These are phyloP conservation scores for Conopomorpha cramerella DNA, from an alignment of 1,140 invertebrate species.

Conservation along the genomic window DNA sequence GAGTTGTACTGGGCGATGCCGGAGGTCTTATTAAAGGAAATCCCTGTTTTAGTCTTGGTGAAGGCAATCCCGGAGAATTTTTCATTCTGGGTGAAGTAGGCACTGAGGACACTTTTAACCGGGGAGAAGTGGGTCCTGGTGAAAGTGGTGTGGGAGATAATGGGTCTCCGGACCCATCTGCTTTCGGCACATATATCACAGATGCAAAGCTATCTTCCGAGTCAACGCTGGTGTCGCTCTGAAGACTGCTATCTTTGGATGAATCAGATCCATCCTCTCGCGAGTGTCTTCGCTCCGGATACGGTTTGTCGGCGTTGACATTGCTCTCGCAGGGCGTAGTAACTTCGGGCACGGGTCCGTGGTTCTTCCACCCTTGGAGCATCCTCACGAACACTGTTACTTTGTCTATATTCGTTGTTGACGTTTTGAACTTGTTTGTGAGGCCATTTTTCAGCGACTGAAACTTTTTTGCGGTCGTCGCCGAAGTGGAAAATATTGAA, in stretches of 20 bases:
- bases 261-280: constrained; percentile 86
- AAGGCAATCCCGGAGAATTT: constrained; percentile 64
- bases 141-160: constrained; percentile 62
- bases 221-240: constrained; percentile 91
- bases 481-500: constrained; percentile 71
- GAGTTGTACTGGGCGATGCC: constrained; percentile 59
- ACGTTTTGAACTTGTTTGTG: constrained; percentile 78
- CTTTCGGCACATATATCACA: constrained; percentile 82
- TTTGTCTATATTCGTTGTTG: constrained; percentile 79
- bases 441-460: constrained; percentile 84
- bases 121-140: constrained; percentile 65
- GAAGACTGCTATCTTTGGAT: constrained; percentile 88
- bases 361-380: constrained; percentile 73
- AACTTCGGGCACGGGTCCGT: constrained; percentile 54
- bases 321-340: constrained; percentile 47
- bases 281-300: constrained; percentile 39
- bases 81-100: constrained; percentile 71
- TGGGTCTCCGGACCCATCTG: constrained; percentile 61
- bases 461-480: constrained; percentile 75
- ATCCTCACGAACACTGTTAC: constrained; percentile 78
- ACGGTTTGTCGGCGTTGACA: constrained; percentile 27
- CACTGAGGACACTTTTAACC: constrained; percentile 67
- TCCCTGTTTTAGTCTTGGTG: constrained; percentile 65
- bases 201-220: constrained; percentile 91
- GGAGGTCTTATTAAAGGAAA: constrained; percentile 64